Conservation (phyloP, 2,888 invertebrate genomes). For the Coleophora flavipennella region DNA sequence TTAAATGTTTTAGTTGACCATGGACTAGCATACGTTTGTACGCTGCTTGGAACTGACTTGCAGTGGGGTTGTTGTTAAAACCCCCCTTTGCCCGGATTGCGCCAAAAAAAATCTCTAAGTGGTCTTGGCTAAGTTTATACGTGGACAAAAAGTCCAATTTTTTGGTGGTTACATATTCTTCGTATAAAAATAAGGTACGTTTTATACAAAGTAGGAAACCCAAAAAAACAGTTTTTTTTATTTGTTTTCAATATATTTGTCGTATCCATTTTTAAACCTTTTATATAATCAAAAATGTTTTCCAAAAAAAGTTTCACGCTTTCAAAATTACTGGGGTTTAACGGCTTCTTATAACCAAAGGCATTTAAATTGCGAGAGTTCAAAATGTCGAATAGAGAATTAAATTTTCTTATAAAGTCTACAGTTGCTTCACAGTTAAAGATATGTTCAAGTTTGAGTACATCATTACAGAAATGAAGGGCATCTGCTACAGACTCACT, state of each 20-base stretch:
- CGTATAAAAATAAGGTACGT: not conserved
- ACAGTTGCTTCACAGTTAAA: not conserved
- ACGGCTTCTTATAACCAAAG: conserved; percentile 2
- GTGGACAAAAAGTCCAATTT: conserved; percentile 2
- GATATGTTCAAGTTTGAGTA: not conserved
- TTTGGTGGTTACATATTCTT: not conserved
- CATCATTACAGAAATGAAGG: not conserved
- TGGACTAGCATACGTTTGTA: conserved; percentile 2
- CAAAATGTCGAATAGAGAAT: conserved; percentile 1
- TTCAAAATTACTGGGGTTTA: not conserved
- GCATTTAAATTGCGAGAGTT: not conserved
- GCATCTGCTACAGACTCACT: conserved; percentile 1
- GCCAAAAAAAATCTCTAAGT: conserved; percentile 8
- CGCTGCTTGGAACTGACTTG: conserved; percentile 2
- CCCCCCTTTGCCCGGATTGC: conserved; percentile 8
- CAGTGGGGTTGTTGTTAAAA: conserved; percentile 10
- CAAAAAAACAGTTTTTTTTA: conserved; percentile 2
- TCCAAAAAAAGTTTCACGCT: conserved; percentile 2
- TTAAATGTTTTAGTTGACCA: conserved; percentile 8
- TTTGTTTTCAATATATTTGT: conserved; percentile 3
- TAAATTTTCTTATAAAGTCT: conserved; percentile 2
- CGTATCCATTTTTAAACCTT: not conserved
- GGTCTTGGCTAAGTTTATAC: conserved; percentile 10
- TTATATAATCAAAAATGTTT: conserved; percentile 1
- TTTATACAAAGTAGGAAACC: conserved; percentile 5